Base-by-base conservation (phyloP, 30 jellyfish, hydroid and myxozoan genomes). In the Aurelia aurita region DNA sequence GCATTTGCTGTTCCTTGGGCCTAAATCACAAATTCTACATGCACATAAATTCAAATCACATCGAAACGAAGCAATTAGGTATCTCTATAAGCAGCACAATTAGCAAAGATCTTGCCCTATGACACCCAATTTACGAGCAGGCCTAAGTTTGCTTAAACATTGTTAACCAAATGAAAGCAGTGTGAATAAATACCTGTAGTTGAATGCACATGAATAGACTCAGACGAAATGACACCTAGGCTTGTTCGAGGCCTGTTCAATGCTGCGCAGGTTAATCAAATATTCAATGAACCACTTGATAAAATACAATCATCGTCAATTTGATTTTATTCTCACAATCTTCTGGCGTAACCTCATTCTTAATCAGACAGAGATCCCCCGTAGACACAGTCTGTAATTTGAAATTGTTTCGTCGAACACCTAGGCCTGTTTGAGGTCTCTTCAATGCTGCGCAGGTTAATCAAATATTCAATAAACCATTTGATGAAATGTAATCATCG, bases 161-260 rank as follows among this genome's bases (percentile, higher is more conserved):
- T 55, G 14, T 22, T 55, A 55, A 55, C 67, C 29, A 55, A 55
- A 55, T 19, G 60, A 55, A 28, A 19, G 39, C 21, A 32, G 43
- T 21, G 27, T 57, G 64, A 55, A 75, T 75, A 26, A 57, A 73
- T 44, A 44, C 71, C 69, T 20, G 71, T 32, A 45, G 55, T 77
- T 63, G 88, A 59, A 53, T 58, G 88, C 75, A 77, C 79, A 44
- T 77, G 79, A 77, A 77, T 77, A 58, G 43, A 4, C 12, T 55
- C 29, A 55, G 67, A 55, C 25, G 25, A 55, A n/a, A n/a, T 19
- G 67, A 55, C 29, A 55, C 29, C 67, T 19, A 55, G 1, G 67
- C 67, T 26, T 3, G 29, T 55, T 13, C 29, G 29, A 22, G 12
- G 29, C 67, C 10, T 19, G 29, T 22, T 55, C 14, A 55, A 13